Conservation (phyloP, 2,888 invertebrate species). For the Hirtodrosophila cameraria region DNA sequence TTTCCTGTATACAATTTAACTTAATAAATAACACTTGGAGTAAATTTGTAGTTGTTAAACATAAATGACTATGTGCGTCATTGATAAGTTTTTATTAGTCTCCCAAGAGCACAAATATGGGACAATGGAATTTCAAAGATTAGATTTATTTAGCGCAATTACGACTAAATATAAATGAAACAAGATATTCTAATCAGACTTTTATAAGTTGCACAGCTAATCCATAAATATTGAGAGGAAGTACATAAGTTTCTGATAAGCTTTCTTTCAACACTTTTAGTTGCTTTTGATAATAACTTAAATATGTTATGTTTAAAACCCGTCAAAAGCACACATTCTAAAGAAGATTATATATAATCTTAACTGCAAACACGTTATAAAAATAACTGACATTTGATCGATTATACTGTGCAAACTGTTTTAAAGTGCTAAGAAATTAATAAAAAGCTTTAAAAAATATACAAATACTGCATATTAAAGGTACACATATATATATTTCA, state of each 20-base stretch:
- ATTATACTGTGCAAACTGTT: no score
- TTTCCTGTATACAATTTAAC: constrained; percentile 13
- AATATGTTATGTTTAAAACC: no score
- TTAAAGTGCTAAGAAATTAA: no score
- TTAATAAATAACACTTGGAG: neutral
- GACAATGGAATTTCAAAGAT: constrained; percentile 9
- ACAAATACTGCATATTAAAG: neutral
- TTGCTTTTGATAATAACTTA: no score
- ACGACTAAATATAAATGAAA: neutral
- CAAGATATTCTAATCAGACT: constrained; percentile 6
- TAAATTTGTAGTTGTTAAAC: neutral
- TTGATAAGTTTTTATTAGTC: constrained; percentile 6
- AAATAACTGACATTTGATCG: no score
- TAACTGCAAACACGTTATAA: no score
- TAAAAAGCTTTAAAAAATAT: no score
- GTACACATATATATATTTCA: neutral
- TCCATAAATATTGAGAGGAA: neutral
- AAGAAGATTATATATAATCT: no score
- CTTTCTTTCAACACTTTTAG: no score
- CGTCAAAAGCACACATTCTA: no score
- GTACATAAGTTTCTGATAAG: no score
- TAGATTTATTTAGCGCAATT: constrained; percentile 3
- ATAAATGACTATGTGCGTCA: constrained; percentile 4
- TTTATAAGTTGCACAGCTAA: neutral
- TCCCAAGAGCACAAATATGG: neutral